phyloP scores from a whole-genome alignment of 2,113 vertebrate species.

The Guaruba guarouba region DNA sequence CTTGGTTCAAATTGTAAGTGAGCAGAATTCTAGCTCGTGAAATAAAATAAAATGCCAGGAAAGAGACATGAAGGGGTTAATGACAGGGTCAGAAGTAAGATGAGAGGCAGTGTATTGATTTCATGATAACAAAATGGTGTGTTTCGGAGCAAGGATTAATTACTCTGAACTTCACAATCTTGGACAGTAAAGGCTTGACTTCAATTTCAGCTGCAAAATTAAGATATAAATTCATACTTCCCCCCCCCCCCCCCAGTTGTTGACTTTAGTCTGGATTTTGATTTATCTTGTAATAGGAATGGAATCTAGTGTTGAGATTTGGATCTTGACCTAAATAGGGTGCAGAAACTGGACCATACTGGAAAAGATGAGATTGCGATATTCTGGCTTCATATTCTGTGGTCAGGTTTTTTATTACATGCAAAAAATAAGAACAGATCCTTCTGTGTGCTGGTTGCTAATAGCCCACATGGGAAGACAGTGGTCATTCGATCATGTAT shows the following conservation, averaged over 20 bases:
- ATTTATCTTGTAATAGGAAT: not conserved
- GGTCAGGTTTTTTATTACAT: not conserved
- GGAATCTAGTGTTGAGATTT: not conserved
- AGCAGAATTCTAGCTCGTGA: not conserved
- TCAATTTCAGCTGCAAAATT: not conserved
- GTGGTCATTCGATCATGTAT: not conserved
- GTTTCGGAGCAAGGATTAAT: not conserved
- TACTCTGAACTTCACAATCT: not conserved
- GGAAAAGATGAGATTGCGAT: not conserved
- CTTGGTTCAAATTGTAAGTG: not conserved
- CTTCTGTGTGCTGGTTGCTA: not conserved
- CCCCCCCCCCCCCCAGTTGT: not conserved
- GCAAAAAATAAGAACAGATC: not conserved
- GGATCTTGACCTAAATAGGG: not conserved
- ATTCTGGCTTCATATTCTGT: not conserved
- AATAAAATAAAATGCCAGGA: not conserved
- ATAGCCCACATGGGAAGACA: not conserved
- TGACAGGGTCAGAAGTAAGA: not conserved
- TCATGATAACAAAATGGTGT: not conserved
- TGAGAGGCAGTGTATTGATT: not conserved
- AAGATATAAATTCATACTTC: not conserved
- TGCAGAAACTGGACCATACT: not conserved
- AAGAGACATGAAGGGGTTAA: not conserved
- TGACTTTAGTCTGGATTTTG: not conserved
- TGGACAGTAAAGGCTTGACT: not conserved